Evolutionary conservation across 2,797 vertebrate species (phyloP), one percentile per base, ranked within the genome.

Genomic region (Platyrinchus mystaceus): DNA sequence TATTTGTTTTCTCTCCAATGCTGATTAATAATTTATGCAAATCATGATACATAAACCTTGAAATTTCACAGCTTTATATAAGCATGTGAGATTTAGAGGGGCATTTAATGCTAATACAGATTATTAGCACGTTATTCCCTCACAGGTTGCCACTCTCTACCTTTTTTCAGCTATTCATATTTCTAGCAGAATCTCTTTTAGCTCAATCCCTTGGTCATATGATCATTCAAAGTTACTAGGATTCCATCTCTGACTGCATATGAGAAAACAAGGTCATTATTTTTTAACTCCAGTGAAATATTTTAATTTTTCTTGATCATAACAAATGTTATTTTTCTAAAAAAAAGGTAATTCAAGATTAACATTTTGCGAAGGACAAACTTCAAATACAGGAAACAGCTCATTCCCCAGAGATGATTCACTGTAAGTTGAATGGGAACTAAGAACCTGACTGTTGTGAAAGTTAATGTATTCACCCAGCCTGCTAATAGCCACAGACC

Each of bases 21-120:
- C 52, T 85, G 47, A 88, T 85, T 93, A 88, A 87, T 55, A 87
- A 92, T 69, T 86, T 53, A 85, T 63, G 44, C 67, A 88, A 84
- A 87, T 83, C 24, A 30, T 39, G 71, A 87, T 52, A 88, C 53
- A 53, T 62, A 75, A 71, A 27, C 43, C 53, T 75, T 41, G 55
- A 86, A 86, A 84, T 63, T 37, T 90, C 58, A 43, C 46, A 69
- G 55, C 34, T 92, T 89, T 87, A 71, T 82, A 46, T 50, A 71
- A 71, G 12, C 4, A 6, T 44, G 21, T 89, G 49, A 92, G 52
- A 67, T 59, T 70, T 44, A 84, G 68, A 89, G 34, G 47, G 20
- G 11, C 30, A 20, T 89, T 90, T 90, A 90, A 50, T 17, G 24
- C 14, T 36, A 46, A 68, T 34, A 71, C 5, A 66, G 76, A 68